Base-by-base conservation (phyloP, 2,797 vertebrate genomes). In the Xenopus petersii region DNA sequence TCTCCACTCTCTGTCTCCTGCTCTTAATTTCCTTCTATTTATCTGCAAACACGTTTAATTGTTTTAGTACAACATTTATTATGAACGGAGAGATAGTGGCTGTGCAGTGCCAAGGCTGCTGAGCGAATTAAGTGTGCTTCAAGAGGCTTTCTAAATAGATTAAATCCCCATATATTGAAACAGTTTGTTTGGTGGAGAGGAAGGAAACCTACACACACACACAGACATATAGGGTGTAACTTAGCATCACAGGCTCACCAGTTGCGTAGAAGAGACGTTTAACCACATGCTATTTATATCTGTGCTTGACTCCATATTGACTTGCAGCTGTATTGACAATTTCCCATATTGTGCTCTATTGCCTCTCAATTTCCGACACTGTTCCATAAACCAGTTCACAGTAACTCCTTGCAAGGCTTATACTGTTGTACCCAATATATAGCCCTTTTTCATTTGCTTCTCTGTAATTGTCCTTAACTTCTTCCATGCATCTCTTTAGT, bases 21-120 rank as follows among this genome's bases (percentile, higher is more conserved):
- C 70, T 75, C 84, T 84, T 84, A 24, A 83, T 84, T 85, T 88
- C 86, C 86, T 84, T 82, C 78, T 73, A 73, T 82, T 84, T 81
- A 68, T 77, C 71, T 70, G 79, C 83, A 89, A 87, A 89, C 62
- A 86, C 64, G 78, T 84, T 83, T 86, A 87, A 88, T 86, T 81
- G 85, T 82, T 90, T 87, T 87, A 87, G 82, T 85, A 85, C 86
- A 85, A 83, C 80, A 82, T 86, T 85, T 84, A 84, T 84, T 85
- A 84, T 61, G 47, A 48, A 75, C 70, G 73, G 82, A 82, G 80
- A 86, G 86, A 86, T 81, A 71, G 79, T 54, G 16, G 4, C 48
- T 10, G 24, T 64, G 64, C 72, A 26, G 36, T 24, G 67, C 4
- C 1, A 81, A 82, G 82, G 84, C 83, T 85, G 82, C 83, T 58